Conservation (phyloP, 2,797 vertebrate species). For the Danio tinwini region DNA sequence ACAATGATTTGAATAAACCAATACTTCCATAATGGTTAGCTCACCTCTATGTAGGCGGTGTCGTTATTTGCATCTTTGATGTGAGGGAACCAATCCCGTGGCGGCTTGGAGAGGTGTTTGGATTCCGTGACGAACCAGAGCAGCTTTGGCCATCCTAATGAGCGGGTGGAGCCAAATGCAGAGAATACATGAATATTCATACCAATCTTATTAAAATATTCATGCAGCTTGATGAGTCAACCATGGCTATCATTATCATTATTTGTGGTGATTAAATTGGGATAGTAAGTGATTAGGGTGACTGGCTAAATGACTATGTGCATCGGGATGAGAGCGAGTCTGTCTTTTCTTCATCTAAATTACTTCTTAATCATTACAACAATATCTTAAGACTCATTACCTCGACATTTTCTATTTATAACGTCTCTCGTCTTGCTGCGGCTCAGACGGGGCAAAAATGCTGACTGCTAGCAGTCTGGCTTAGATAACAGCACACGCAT, state of each 20-base stretch:
- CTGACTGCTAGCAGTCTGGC: constrained; percentile 42
- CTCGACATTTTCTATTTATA: constrained; percentile 55
- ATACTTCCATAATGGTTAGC: constrained; percentile 9
- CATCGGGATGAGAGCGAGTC: neutral
- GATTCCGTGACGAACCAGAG: constrained; percentile 98
- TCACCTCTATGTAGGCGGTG: constrained; percentile 98
- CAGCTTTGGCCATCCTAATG: constrained; percentile 93
- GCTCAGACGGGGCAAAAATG: constrained; percentile 40
- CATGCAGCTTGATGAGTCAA: constrained; percentile 40
- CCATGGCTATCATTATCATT: constrained; percentile 15
- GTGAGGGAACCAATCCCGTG: constrained; percentile 98
- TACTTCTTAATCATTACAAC: constrained; percentile 48
- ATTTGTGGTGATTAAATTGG: constrained; percentile 16
- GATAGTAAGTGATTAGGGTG: constrained; percentile 30
- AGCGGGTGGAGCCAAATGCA: constrained; percentile 42
- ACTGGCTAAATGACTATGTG: constrained; percentile 22
- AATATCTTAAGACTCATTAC: constrained; percentile 51
- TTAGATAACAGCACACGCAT: constrained; percentile 24
- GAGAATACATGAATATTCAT: constrained; percentile 43
- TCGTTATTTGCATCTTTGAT: constrained; percentile 98
- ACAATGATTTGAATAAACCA: neutral
- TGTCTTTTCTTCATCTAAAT: constrained; percentile 20
- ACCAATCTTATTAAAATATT: constrained; percentile 19
- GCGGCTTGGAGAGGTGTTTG: constrained; percentile 95
- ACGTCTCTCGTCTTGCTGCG: constrained; percentile 34